These are phyloP conservation scores for Callyntrura guangdongensis DNA, from an alignment of 2,888 invertebrate genomes.

Conservation along the genomic window DNA sequence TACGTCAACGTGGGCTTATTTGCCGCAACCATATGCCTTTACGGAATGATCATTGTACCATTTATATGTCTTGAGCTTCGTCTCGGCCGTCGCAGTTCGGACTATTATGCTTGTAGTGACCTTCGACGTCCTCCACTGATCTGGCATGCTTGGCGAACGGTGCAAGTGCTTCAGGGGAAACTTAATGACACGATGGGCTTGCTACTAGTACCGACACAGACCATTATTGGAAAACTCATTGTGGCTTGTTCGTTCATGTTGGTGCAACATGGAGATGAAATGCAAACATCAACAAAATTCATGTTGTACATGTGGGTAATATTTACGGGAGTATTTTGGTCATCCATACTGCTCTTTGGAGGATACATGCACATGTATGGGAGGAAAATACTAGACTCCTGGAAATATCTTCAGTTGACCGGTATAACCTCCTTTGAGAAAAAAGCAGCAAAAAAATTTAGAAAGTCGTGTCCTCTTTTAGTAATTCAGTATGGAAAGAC, in stretches of 20 bases:
- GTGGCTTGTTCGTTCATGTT: neutral
- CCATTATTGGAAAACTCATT: neutral
- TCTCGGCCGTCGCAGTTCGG: neutral
- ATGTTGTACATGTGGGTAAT: neutral
- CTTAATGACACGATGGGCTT: neutral
- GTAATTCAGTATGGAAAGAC: constrained; percentile 28
- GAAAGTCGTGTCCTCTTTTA: constrained; percentile 34
- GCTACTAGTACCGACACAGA: neutral
- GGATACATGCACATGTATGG: constrained; percentile 34
- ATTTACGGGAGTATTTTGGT: neutral
- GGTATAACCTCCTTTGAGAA: neutral
- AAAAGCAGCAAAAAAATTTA: constrained; percentile 49
- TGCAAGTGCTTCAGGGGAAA: neutral
- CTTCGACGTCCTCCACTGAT: neutral
- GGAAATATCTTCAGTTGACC: constrained; percentile 47
- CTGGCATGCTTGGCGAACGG: neutral
- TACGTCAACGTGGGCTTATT: neutral
- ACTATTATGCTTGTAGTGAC: neutral
- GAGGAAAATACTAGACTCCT: constrained; percentile 6
- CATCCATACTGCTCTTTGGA: constrained; percentile 4
- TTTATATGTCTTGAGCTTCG: neutral
- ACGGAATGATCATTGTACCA: neutral
- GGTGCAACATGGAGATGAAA: neutral
- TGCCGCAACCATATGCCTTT: neutral
- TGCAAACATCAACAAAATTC: neutral